Conservation (phyloP, 1,140 invertebrate species). For the Drosophila teissieri region DNA sequence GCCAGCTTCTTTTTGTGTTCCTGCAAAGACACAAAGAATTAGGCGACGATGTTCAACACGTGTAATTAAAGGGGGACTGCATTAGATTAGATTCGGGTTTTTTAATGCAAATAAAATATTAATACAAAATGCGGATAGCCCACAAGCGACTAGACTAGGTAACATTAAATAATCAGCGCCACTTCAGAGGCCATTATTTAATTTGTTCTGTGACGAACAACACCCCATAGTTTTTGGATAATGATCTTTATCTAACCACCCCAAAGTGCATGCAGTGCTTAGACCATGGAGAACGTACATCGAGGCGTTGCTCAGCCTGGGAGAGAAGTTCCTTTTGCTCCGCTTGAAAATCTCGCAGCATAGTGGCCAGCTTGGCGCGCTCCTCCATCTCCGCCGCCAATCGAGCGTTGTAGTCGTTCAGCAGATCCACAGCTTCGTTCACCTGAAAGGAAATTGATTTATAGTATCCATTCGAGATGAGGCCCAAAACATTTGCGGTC, state of each 20-base stretch:
- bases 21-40: constrained; percentile 86
- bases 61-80: constrained; percentile 5
- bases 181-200: background rate
- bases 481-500: background rate
- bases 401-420: constrained; percentile 95
- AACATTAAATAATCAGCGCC: background rate
- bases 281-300: constrained; percentile 87
- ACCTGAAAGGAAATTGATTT: constrained; percentile 86
- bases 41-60: constrained; percentile 17
- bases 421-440: constrained; percentile 92
- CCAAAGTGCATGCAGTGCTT: constrained; percentile 3
- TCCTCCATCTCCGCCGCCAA: constrained; percentile 95
- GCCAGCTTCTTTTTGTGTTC: constrained; percentile 94
- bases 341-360: constrained; percentile 94
- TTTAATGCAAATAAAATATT: background rate
- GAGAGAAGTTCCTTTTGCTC: constrained; percentile 93
- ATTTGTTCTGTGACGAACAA: constrained; percentile 4
- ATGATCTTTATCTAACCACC: constrained; percentile 16
- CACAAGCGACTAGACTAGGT: background rate
- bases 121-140: background rate
- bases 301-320: constrained; percentile 93
- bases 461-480: background rate
- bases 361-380: constrained; percentile 91
- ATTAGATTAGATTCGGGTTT: constrained; percentile 5
- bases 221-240: background rate